phyloP scores from a whole-genome alignment of 2,888 invertebrate species.

The Sabatieria punctata region DNA sequence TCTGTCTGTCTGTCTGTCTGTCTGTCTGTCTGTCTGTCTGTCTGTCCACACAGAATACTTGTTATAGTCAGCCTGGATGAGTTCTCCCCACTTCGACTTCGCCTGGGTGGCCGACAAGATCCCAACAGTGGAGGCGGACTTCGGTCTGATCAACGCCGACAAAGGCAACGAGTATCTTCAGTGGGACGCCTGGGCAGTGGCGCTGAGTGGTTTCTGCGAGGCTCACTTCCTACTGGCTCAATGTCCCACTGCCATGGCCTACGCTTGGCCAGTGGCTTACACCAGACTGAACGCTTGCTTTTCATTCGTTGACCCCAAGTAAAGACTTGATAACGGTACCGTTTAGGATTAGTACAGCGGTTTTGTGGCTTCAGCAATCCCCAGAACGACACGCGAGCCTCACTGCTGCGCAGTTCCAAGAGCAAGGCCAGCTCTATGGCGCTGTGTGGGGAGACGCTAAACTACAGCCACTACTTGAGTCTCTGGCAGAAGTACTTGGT shows the following conservation, averaged over 20 bases:
- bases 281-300: slow-evolving; percentile 73
- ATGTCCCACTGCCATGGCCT: slow-evolving; percentile 66
- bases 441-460: slow-evolving; percentile 21
- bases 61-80: not conserved
- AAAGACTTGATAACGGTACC: slow-evolving; percentile 12
- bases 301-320: slow-evolving; percentile 66
- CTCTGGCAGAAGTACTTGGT: slow-evolving; percentile 95
- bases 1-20: no score
- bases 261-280: slow-evolving; percentile 90
- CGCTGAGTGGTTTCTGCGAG: slow-evolving; percentile 72
- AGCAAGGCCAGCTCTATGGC: slow-evolving; percentile 19
- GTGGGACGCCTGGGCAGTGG: slow-evolving; percentile 71
- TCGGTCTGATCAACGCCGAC: slow-evolving; percentile 20
- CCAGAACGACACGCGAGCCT: slow-evolving; percentile 86
- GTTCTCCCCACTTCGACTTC: slow-evolving; percentile 21
- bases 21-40: no score
- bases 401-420: slow-evolving; percentile 55
- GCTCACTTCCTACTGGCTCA: slow-evolving; percentile 58
- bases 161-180: slow-evolving; percentile 27
- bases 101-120: slow-evolving; percentile 25
- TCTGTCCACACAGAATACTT: no score
- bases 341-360: not conserved
- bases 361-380: slow-evolving; percentile 46
- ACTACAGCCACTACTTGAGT: slow-evolving; percentile 71
- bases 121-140: slow-evolving; percentile 22